Evolutionary conservation across 1,140 invertebrate species (phyloP), one percentile per base, ranked within the genome.

Genomic region (Brachionus rotundiformis): DNA sequence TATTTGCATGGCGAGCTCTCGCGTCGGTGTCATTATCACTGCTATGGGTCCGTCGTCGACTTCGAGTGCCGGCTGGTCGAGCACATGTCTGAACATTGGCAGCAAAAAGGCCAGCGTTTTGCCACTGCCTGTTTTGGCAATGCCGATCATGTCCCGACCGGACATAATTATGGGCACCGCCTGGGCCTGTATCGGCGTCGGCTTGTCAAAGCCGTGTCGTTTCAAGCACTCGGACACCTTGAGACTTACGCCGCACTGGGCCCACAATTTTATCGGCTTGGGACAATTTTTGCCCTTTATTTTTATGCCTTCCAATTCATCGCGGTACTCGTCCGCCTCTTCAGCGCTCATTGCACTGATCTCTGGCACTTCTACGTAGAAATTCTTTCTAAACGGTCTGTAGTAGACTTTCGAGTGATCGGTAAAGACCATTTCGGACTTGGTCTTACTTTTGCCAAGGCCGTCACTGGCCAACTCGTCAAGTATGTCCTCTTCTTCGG

Each of bases 131-230:
- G 98, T 99, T 90, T 99, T 99, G 5, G 98, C 98, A 86, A 99
- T 99, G 80, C 97, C 97, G 86, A 99, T 99, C 36, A 99, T 90
- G 90, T 99, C 96, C 77, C 96, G 87, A 23, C 92, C 92, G 81
- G 93, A 96, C 96, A 99, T 98, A 83, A 99, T 95, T n/a, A 95
- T 94, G 29, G 97, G 97, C 86, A 99, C 95, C 8, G 96, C 96
- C 89, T 99, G 97, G 63, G 94, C 92, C 88, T 99, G 98, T 85
- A 99, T 99, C 0, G 98, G 97, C 3, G 98, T 99, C 3, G 98
- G 98, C 88, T 97, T 98, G 84, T 96, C 94, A 87, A 96, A 99
- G 81, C 91, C 91, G 39, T 96, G 89, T 83, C 90, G 90, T 86
- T 96, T 98, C 23, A 99, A 87, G 83, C 95, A 91, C 84, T 98